phyloP scores from a whole-genome alignment of 1,140 invertebrate species.

The Aphelenchoides avenae region DNA sequence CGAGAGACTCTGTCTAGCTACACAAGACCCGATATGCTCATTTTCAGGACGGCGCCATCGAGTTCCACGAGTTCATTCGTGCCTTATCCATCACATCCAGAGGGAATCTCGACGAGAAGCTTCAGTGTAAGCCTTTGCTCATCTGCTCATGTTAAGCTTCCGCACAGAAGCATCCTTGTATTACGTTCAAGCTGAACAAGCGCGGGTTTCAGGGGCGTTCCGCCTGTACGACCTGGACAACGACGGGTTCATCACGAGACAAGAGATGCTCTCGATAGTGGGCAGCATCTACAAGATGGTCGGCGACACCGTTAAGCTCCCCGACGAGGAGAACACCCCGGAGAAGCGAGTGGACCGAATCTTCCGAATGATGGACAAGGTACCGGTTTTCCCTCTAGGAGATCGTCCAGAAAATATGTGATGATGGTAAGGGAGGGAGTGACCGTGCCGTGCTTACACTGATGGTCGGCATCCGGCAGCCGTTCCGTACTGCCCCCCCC shows the following conservation, averaged over 20 bases:
- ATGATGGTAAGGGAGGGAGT: background rate
- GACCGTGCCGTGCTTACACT: too few relatives aligned
- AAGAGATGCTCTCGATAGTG: conserved; percentile 91
- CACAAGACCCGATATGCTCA: too few relatives aligned
- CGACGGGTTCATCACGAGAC: conserved; percentile 90
- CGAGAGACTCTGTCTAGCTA: background rate
- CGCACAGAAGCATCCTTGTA: too few relatives aligned
- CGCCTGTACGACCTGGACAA: conserved; percentile 64
- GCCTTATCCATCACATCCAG: conserved; percentile 89
- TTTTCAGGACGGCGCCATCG: conserved; percentile 85
- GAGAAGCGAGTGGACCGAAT: conserved; percentile 93
- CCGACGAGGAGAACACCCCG: conserved; percentile 75
- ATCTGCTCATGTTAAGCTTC: too few relatives aligned
- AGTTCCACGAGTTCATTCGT: conserved; percentile 94
- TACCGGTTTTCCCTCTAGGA: too few relatives aligned
- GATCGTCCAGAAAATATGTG: too few relatives aligned
- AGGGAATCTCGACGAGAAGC: conserved; percentile 89
- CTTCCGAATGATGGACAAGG: conserved; percentile 91
- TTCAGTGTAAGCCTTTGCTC: conserved; percentile 77
- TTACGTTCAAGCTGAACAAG: background rate
- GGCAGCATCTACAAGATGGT: conserved; percentile 99
- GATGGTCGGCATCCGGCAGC: too few relatives aligned
- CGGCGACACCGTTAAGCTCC: conserved; percentile 57
- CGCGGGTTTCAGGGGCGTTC: conserved; percentile 44
- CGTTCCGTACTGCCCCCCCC: too few relatives aligned